Evolutionary conservation across 2,797 vertebrate species (phyloP), one percentile per base, ranked within the genome.

Genomic region (Cossypha heuglini): DNA sequence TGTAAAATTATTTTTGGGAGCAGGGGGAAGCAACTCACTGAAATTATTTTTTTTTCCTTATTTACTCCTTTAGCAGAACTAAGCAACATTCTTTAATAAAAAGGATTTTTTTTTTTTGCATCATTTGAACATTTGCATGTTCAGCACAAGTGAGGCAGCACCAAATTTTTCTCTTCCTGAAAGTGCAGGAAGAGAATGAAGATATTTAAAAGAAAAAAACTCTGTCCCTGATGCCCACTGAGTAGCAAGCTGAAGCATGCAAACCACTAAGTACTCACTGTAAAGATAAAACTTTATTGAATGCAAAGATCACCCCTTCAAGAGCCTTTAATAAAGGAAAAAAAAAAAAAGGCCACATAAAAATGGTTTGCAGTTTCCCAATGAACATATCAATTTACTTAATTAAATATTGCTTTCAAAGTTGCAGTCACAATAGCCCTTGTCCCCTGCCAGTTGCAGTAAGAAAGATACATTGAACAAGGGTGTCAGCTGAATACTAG

Each of bases 361-460:
- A 85, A 95, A 91, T 76, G 29, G 86, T 94, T 66, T 64, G 29
- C 52, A 66, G 48, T 85, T 96, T 96, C 79, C 90, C 81, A 91
- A 59, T 43, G 72, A 93, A 54, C 51, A 82, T 83, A 86, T 90
- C 90, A 58, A 75, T 88, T 96, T 92, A 85, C 82, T 91, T 93
- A 91, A 96, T 96, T 93, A 96, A 96, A 93, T 90, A 91, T 91
- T 96, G 77, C 79, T 96, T 96, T 96, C 96, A 93, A 86, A 96
- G 84, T 94, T 93, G 63, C 84, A 94, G 85, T 93, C 93, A 96
- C 88, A 93, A 96, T 94, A 93, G 90, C 75, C 91, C 82, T 94
- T 93, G 85, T 92, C 74, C 63, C 78, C 81, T 93, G 94, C 82
- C 91, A 96, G 88, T 88, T 93, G 73, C 93, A 94, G 54, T 84